A percentile compares a stretch with the other conserved stretches of the same genome.
Conservation (phyloP, 2,113 vertebrate species). For the Coptodon bakossiorum region DNA sequence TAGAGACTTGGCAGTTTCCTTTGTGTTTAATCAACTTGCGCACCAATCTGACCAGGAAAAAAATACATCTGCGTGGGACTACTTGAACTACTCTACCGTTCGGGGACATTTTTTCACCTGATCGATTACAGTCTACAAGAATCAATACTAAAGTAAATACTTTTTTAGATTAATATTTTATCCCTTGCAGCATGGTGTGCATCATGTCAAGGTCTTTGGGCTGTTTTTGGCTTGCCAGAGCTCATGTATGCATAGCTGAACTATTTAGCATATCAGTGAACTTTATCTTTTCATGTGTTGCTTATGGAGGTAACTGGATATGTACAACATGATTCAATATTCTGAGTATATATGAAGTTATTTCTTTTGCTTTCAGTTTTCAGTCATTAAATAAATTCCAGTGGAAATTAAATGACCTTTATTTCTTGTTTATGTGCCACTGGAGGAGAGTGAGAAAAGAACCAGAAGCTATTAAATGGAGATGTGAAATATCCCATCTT, state of each 20-base stretch:
- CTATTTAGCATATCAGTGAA: not conserved
- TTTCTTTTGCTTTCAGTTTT: not conserved
- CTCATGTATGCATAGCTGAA: not conserved
- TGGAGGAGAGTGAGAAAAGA: conserved; percentile 34
- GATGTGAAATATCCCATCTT: conserved; percentile 38
- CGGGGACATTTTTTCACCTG: not conserved
- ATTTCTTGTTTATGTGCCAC: conserved; percentile 29
- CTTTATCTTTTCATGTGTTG: not conserved
- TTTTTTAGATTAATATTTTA: not conserved
- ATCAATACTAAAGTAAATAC: not conserved
- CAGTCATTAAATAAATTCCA: not conserved
- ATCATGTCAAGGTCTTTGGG: not conserved
- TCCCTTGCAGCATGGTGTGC: not conserved
- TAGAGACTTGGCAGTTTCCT: not conserved
- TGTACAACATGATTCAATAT: not conserved
- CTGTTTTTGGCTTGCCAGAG: not conserved
- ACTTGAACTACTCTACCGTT: not conserved
- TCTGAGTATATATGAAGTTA: not conserved
- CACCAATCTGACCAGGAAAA: not conserved
- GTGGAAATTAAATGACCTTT: conserved; percentile 2
- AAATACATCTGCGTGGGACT: not conserved
- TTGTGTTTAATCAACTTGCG: not conserved
- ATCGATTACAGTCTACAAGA: not conserved
- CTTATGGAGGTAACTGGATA: not conserved
- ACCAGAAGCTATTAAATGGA: conserved; percentile 36